Evolutionary conservation across 2,113 vertebrate genomes (phyloP), one percentile per base, ranked within the genome.

Genomic region (Catharus fuscescens): DNA sequence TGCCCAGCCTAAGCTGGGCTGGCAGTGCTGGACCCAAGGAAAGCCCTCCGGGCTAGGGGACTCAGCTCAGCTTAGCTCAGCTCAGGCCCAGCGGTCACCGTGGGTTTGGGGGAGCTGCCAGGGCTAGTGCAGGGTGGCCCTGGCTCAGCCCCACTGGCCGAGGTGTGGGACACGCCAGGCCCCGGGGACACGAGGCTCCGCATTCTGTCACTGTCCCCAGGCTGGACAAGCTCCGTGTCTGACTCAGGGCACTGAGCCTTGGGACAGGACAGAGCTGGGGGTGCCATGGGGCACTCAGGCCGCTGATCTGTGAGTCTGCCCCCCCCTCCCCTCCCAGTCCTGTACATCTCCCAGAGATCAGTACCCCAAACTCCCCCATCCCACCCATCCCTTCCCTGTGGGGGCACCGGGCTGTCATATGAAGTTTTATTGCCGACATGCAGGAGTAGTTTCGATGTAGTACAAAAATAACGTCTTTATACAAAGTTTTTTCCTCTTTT

Each of bases 391-490:
- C 10, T 4, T 32, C 36, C 56, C 54, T 59, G 4, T 0, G 59
- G 78, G 66, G 34, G 32, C 26, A 4, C 45, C 0, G 45, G 98
- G 98, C 97, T 98, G 98, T 97, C 77, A 77, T 97, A 97, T 93
- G 96, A 97, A 98, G 94, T 96, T 99, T 99, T 99, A 99, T 99
- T 99, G 99, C 99, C 98, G 98, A 99, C 99, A 99, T 99, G 99
- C 99, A 99, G 98, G 98, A 99, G 98, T 98, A 99, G 98, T 98
- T 98, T 97, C 87, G 98, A 98, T 99, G 98, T 98, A 98, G 99
- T 99, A 99, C 98, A 99, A 99, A 99, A 99, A 99, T 99, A 99
- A 96, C 98, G 98, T 98, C 98, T 99, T 99, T 99, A 99, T 99
- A 99, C 98, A 99, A 99, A 98, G 97, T 97, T 98, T 98, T 99